Conservation (phyloP, 2,113 vertebrate species). For the Odocoileus hemionus region DNA sequence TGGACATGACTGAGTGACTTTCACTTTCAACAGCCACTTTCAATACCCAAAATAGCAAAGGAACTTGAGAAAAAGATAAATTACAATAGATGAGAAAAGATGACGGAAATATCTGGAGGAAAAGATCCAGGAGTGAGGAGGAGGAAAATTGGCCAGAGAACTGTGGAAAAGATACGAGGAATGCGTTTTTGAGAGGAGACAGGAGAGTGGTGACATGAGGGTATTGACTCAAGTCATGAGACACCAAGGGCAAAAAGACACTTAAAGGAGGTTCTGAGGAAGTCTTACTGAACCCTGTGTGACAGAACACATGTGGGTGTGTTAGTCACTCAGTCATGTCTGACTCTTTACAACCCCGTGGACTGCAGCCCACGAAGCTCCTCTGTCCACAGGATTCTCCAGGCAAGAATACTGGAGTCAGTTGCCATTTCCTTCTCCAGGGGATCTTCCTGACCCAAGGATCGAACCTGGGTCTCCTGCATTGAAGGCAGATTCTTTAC, state of each 20-base stretch:
- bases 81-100: not conserved
- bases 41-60: not conserved
- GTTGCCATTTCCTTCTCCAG: not conserved
- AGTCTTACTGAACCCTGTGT: not conserved
- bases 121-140: not conserved
- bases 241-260: not conserved
- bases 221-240: not conserved
- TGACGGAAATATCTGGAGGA: not conserved
- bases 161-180: not conserved
- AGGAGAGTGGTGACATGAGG: not conserved
- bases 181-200: not conserved
- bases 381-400: not conserved
- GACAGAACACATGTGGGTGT: not conserved
- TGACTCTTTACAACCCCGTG: not conserved
- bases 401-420: not conserved
- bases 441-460: not conserved
- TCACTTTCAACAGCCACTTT: not conserved
- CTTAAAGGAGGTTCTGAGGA: not conserved
- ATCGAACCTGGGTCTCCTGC: not conserved
- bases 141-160: not conserved
- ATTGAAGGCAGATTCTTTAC: not conserved
- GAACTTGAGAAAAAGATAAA: not conserved
- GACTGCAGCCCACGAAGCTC: not conserved
- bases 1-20: not conserved
- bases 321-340: not conserved